A percentile compares a stretch with the other conserved stretches of the same genome.
Conservation (phyloP, 2,888 invertebrate genomes). For the Ctena decussata region DNA sequence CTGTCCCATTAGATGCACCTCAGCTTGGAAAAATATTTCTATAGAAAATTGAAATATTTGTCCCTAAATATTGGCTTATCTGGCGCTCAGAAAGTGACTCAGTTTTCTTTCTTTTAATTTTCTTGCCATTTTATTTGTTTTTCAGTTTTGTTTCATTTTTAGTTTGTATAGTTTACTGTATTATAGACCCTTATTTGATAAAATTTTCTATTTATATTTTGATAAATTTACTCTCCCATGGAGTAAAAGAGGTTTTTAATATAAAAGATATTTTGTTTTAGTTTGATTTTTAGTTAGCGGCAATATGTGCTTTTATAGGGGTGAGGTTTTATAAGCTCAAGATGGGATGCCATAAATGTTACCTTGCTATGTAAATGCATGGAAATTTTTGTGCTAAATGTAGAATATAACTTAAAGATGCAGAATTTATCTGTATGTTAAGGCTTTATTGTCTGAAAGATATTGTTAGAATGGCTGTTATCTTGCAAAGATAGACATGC, state of each 20-base stretch:
- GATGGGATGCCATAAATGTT: background rate
- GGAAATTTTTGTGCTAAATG: background rate
- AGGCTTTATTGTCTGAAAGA: no score
- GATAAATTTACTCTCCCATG: conserved; percentile 33
- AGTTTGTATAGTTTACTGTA: conserved; percentile 52
- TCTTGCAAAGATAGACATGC: no score
- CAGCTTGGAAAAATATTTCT: no score
- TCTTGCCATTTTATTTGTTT: conserved; percentile 47
- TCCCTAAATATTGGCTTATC: no score
- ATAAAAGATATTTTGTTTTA: conserved; percentile 37
- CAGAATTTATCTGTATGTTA: no score
- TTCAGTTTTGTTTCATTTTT: conserved; percentile 56
- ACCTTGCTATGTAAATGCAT: background rate
- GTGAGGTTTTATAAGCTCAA: background rate
- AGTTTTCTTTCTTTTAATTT: conserved; percentile 5
- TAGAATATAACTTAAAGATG: no score
- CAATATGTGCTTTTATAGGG: conserved; percentile 12
- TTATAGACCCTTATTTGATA: conserved; percentile 55
- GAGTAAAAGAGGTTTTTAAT: conserved; percentile 24
- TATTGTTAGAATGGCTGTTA: no score
- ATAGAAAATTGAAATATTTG: no score
- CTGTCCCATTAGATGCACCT: no score
- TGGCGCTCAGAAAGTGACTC: background rate
- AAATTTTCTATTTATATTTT: conserved; percentile 65
- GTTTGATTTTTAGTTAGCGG: conserved; percentile 4